These are phyloP conservation scores for Molorchus minor DNA, from an alignment of 2,888 invertebrate species.

Conservation along the genomic window DNA sequence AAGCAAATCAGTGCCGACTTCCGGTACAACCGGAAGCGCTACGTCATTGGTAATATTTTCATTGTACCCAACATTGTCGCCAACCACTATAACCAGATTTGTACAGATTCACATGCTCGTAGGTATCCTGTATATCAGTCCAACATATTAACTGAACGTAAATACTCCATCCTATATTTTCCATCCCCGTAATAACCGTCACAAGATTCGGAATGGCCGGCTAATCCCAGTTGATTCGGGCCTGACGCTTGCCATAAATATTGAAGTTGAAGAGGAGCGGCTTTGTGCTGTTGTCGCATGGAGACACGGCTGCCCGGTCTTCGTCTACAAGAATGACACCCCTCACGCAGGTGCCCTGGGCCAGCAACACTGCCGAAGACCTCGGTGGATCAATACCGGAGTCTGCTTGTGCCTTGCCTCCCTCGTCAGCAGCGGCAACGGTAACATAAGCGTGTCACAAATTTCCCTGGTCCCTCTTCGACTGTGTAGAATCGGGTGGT, in stretches of 20 bases:
- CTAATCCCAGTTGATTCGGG: slow-evolving; percentile 5
- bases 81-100: too few species aligned
- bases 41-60: too few species aligned
- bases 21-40: too few species aligned
- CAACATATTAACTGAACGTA: too few species aligned
- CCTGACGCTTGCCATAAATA: slow-evolving; percentile 26
- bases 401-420: slow-evolving; percentile 34
- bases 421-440: slow-evolving; percentile 14
- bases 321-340: slow-evolving; percentile 30
- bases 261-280: slow-evolving; percentile 28
- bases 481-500: too few species aligned
- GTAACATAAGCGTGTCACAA: slow-evolving; percentile 1
- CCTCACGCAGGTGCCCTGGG: slow-evolving; percentile 37
- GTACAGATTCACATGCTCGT: too few species aligned
- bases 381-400: slow-evolving; percentile 38
- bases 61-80: too few species aligned
- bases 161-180: too few species aligned
- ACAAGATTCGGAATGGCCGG: background rate
- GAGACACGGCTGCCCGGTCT: slow-evolving; percentile 11
- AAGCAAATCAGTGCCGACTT: too few species aligned
- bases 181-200: background rate
- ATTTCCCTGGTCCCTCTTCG: slow-evolving; percentile 8
- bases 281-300: background rate
- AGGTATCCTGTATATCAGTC: too few species aligned
- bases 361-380: slow-evolving; percentile 38